Conservation (phyloP, 2,113 vertebrate genomes). For the cattle (Bos taurus) region DNA sequence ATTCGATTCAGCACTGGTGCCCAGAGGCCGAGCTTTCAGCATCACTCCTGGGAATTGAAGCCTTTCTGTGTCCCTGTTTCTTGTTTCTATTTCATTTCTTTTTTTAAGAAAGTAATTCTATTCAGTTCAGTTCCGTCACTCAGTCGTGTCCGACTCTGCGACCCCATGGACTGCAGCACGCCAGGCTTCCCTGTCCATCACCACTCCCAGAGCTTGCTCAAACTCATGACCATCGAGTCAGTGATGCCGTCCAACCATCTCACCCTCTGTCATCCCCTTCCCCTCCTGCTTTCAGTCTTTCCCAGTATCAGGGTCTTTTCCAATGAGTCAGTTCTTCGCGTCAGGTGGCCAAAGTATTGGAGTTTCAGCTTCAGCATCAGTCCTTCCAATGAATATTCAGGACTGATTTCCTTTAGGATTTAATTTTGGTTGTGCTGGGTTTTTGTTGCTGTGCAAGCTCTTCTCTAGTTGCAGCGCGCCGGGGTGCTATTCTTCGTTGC, state of each 20-base stretch:
- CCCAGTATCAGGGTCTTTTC: neutral
- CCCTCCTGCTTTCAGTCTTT: neutral
- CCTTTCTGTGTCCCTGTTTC: too few species aligned
- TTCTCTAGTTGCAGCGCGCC: rapidly evolving
- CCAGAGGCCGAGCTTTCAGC: too few species aligned
- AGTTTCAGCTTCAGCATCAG: neutral
- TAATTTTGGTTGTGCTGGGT: neutral
- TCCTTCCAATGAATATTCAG: neutral
- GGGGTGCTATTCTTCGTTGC: neutral
- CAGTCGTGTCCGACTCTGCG: rapidly evolving
- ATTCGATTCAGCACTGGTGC: too few species aligned
- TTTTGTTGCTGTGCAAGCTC: neutral
- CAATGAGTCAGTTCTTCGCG: neutral
- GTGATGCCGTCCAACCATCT: neutral
- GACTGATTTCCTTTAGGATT: neutral
- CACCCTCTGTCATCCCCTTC: neutral
- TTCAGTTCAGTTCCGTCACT: neutral
- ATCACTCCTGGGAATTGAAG: too few species aligned
- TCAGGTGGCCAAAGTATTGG: neutral
- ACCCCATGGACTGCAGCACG: neutral
- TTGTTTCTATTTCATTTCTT: neutral
- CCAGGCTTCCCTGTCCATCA: neutral
- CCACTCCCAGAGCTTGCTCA: neutral
- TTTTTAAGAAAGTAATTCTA: neutral
- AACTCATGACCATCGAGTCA: neutral